These are phyloP conservation scores for Drosophila anomalata DNA, from an alignment of 2,888 invertebrate species.

Conservation along the genomic window DNA sequence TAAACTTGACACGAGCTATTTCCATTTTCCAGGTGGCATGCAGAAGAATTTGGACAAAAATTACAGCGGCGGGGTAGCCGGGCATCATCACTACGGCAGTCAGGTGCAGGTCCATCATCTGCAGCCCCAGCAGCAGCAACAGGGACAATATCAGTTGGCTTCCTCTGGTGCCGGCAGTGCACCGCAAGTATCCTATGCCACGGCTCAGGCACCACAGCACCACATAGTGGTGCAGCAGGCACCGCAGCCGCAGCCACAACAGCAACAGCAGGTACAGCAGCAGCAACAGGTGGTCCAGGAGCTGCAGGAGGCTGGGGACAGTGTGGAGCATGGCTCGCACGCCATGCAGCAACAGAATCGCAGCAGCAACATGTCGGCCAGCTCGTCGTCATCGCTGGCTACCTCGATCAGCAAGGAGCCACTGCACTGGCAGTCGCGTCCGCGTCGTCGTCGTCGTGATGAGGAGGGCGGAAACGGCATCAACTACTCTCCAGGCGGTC, in stretches of 20 bases:
- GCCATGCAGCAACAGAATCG: conserved; percentile 66
- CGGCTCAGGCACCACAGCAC: conserved; percentile 64
- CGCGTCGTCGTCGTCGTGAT: conserved; percentile 81
- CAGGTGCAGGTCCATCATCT: conserved; percentile 74
- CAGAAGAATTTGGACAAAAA: conserved; percentile 79
- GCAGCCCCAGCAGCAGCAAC: conserved; percentile 62
- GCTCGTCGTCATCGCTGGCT: conserved; percentile 78
- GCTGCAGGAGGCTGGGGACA: conserved; percentile 49
- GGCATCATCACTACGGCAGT: conserved; percentile 78
- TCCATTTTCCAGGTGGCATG: conserved; percentile 63
- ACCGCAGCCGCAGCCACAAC: conserved; percentile 69
- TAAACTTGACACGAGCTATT: background rate
- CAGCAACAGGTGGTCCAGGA: conserved; percentile 53
- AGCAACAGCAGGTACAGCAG: conserved; percentile 59
- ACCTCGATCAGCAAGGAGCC: conserved; percentile 73
- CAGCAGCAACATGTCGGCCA: conserved; percentile 71
- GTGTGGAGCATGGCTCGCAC: conserved; percentile 58
- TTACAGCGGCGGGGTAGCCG: conserved; percentile 69
- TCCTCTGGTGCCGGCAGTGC: conserved; percentile 76
- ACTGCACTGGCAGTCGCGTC: conserved; percentile 81
- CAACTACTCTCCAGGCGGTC: conserved; percentile 80
- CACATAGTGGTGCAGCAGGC: conserved; percentile 48
- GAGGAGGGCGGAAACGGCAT: conserved; percentile 74
- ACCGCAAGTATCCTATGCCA: conserved; percentile 77
- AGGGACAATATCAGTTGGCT: conserved; percentile 75